phyloP scores from a whole-genome alignment of 1,140 invertebrate genomes.

The Drosophila sucinea region DNA sequence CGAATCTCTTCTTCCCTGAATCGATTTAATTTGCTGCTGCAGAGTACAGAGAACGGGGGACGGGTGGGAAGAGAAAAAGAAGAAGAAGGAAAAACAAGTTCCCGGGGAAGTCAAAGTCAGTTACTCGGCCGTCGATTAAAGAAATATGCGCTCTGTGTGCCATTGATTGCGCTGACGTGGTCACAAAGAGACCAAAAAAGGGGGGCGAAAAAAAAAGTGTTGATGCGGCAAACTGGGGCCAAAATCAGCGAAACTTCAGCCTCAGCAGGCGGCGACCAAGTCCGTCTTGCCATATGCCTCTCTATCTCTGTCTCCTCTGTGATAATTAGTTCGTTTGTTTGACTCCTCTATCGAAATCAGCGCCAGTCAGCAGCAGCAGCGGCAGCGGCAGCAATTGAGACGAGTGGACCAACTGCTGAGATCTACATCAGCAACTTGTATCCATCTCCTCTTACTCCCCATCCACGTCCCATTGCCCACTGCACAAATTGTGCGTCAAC shows the following conservation, averaged over 20 bases:
- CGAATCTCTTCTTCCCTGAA: slow-evolving; percentile 44
- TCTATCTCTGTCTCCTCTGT: slow-evolving; percentile 35
- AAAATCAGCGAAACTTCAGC: slow-evolving; percentile 24
- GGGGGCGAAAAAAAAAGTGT: slow-evolving; percentile 45
- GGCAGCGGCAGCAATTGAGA: slow-evolving; percentile 37
- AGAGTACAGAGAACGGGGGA: background rate
- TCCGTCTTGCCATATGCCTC: slow-evolving; percentile 27
- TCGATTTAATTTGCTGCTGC: slow-evolving; percentile 75
- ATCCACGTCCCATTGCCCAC: slow-evolving; percentile 10
- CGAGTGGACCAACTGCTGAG: slow-evolving; percentile 55
- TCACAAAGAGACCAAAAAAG: slow-evolving; percentile 44
- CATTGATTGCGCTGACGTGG: slow-evolving; percentile 73
- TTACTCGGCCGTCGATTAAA: slow-evolving; percentile 71
- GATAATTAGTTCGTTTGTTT: slow-evolving; percentile 81
- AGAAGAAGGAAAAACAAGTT: slow-evolving; percentile 1
- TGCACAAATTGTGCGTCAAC: slow-evolving; percentile 69
- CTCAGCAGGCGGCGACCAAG: slow-evolving; percentile 46
- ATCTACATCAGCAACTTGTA: slow-evolving; percentile 36
- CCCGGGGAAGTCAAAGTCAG: slow-evolving; percentile 46
- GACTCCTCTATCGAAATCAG: slow-evolving; percentile 62
- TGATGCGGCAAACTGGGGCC: slow-evolving; percentile 50
- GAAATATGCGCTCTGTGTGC: slow-evolving; percentile 65
- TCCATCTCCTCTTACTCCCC: slow-evolving; percentile 10
- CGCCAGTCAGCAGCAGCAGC: slow-evolving; percentile 49
- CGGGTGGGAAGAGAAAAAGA: slow-evolving; percentile 33